Conservation (phyloP, 2,888 invertebrate species). For the Chorisops tibialis region DNA sequence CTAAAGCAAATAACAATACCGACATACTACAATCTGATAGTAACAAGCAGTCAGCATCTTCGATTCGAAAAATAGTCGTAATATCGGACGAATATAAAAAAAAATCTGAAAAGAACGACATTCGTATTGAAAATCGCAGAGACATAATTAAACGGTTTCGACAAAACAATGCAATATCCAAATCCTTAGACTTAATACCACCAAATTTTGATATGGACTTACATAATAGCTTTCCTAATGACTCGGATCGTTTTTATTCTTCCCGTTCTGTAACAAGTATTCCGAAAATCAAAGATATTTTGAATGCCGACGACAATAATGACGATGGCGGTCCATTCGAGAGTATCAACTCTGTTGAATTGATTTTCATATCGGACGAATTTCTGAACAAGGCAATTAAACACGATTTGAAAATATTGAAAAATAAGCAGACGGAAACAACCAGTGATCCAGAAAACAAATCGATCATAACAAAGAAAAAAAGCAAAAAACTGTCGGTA, state of each 20-base stretch:
- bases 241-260: slow-evolving; percentile 12
- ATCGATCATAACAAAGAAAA: neutral
- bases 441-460: neutral
- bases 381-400: slow-evolving; percentile 35
- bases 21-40: neutral
- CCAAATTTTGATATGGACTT: slow-evolving; percentile 10
- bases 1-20: neutral
- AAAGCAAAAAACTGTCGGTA: no score
- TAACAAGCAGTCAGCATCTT: slow-evolving; percentile 1
- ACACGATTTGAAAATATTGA: slow-evolving; percentile 34
- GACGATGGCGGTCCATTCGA: slow-evolving; percentile 33
- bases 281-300: neutral
- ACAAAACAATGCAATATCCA: slow-evolving; percentile 27
- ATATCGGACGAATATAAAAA: slow-evolving; percentile 32
- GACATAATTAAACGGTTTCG: slow-evolving; percentile 26
- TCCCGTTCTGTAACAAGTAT: slow-evolving; percentile 32
- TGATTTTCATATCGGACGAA: slow-evolving; percentile 38
- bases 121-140: slow-evolving; percentile 23
- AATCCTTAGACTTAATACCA: slow-evolving; percentile 31
- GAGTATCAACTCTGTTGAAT: slow-evolving; percentile 36
- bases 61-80: slow-evolving; percentile 28
- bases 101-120: slow-evolving; percentile 28
- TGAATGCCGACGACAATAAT: slow-evolving; percentile 19
- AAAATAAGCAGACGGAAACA: slow-evolving; percentile 27
- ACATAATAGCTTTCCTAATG: neutral